Base-by-base conservation (phyloP, 2,113 vertebrate genomes). In the Calyptommatus sinebrachiatus region DNA sequence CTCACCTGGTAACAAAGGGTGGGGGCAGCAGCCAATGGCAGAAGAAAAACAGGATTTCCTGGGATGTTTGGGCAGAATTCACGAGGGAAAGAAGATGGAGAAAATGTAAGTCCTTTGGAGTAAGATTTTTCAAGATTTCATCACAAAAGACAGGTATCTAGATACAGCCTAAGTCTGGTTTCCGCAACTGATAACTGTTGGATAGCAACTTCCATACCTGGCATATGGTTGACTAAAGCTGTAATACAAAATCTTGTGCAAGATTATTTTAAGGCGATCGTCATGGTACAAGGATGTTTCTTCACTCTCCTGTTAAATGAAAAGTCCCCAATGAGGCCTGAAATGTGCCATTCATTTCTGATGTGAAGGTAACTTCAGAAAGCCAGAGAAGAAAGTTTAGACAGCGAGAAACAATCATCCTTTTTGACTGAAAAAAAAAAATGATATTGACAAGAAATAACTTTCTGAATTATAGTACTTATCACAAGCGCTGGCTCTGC, bases 341-440 rank as follows among this genome's bases (percentile, higher is more conserved):
- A 46, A 86, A 9, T 31, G 72, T 28, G 3, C 26, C 31, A 74
- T 14, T 83, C 29, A 67, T 79, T 86, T 76, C 28, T 50, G 85
- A 53, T 53, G 76, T 83, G 63, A 82, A 18, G 9, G 71, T 41
- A 41, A 41, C 35, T 71, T 35, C 60, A 63, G 78, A 79, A 79
- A 66, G 20, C 11, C 79, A 80, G 87, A 21, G 76, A 77, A 28
- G 73, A 66, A 41, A 74, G 73, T 24, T 79, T 66, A 83, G 53
- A 67, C 78, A 46, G 45, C 82, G 69, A 61, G 50, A 84, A 87
- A 81, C 72, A 86, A 87, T 81, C 50, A 73, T 48, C 12, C 24
- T 7, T 80, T 77, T 77, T 46, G 67, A 45, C 29, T 57, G 68
- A 62, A 85, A 41, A 85, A 89, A 62, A 85, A 41, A 85, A 89